These are phyloP conservation scores for Campoletis sonorensis DNA, from an alignment of 1,140 invertebrate species.

Conservation along the genomic window DNA sequence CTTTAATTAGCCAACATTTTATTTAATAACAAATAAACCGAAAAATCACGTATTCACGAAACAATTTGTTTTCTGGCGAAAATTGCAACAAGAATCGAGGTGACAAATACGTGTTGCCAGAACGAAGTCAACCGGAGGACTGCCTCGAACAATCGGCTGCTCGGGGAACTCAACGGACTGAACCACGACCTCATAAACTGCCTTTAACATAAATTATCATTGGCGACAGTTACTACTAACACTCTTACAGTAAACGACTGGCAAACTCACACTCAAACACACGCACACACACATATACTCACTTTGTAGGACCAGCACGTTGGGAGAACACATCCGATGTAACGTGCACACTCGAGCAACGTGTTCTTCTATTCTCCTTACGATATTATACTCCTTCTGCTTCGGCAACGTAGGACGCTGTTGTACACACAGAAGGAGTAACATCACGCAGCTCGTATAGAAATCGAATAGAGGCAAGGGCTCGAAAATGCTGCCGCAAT, in stretches of 20 bases:
- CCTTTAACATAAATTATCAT: conserved; percentile 78
- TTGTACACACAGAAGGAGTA: not conserved
- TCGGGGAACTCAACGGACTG: conserved; percentile 49
- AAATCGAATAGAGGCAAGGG: conserved; percentile 35
- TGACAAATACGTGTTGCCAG: not conserved
- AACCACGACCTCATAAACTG: conserved; percentile 67
- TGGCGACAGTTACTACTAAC: conserved; percentile 74
- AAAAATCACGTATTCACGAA: not conserved
- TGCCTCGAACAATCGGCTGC: conserved; percentile 67
- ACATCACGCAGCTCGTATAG: not conserved
- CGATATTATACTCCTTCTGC: not conserved
- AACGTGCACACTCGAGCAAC: not conserved
- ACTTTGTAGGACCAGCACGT: not conserved
- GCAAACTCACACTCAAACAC: too few relatives aligned
- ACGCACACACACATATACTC: not conserved
- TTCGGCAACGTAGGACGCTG: not conserved
- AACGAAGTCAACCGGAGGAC: conserved; percentile 70
- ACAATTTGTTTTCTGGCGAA: not conserved
- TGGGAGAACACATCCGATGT: not conserved
- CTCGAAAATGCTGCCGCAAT: conserved; percentile 12
- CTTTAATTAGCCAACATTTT: not conserved
- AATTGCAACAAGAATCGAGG: not conserved
- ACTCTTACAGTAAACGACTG: conserved; percentile 37
- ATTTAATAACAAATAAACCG: too few relatives aligned
- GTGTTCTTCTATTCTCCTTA: not conserved